Evolutionary conservation across 2,888 invertebrate species (phyloP), one percentile per base, ranked within the genome.

Genomic region (Meteorus colon): DNA sequence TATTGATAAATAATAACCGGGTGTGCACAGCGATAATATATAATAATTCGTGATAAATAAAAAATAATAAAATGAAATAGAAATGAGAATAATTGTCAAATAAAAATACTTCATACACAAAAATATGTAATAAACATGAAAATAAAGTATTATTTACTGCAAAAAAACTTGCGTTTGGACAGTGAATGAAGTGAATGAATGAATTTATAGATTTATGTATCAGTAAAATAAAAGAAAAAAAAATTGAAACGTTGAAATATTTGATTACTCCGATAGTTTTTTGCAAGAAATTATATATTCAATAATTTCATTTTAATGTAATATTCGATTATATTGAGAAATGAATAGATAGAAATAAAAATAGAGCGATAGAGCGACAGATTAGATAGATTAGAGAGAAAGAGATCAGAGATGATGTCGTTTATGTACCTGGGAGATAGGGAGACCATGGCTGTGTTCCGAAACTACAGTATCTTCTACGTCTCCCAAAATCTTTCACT

Each of bases 361-460:
- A 66, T n/a, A 63, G 48, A 75, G 68, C 70, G 19, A 70, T 67
- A 74, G 67, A 45, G 73, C 48, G 55, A 67, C 51, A 72, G 73
- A 72, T 74, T 41, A 73, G 78, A 73, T 41, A 74, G 27, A 62
- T 74, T 63, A 69, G 59, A 76, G 60, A 78, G 77, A 76, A 78
- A 81, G 74, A 84, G 83, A 85, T 84, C 83, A 87, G 83, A 84
- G 86, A 88, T 85, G 88, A 89, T 86, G 87, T 88, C 84, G 88
- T 86, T 69, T 86, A 90, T 90, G 91, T 92, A 92, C 92, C 92
- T 92, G 91, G 91, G 92, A 91, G 92, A 91, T 90, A 92, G 91
- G 91, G 92, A 92, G 91, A 92, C 92, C 92, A 92, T 92, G 91
- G 92, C 92, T 92, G 92, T 91, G 91, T 92, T 92, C 91, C 92